A percentile compares a stretch with the other conserved stretches of the same genome.
Conservation (phyloP, 1,140 invertebrate species). For the Pseudomyrmex concolor region DNA sequence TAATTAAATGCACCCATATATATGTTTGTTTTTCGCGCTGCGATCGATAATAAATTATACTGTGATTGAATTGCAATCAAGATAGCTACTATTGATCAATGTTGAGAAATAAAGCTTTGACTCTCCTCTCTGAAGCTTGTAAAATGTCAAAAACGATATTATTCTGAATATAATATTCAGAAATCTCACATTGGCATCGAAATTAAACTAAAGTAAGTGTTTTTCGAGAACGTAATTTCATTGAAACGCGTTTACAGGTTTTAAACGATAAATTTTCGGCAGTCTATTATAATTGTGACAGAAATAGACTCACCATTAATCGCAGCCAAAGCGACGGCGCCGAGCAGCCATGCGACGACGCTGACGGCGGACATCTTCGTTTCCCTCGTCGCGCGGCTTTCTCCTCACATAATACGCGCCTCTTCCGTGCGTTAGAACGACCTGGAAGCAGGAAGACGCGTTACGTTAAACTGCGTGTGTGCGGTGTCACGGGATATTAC, state of each 20-base stretch:
- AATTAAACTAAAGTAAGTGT: not conserved
- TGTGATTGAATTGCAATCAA: not conserved
- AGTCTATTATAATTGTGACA: not conserved
- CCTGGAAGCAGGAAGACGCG: conserved; percentile 65
- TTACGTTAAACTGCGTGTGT: conserved; percentile 61
- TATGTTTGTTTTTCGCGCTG: not conserved
- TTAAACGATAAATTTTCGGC: not conserved
- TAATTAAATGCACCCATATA: conserved; percentile 1
- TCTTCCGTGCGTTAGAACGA: conserved; percentile 63
- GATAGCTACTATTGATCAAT: not conserved
- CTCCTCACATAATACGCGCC: conserved; percentile 77
- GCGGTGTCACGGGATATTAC: conserved; percentile 48
- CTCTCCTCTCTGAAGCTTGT: not conserved
- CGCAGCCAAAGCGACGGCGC: conserved; percentile 76
- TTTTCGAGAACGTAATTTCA: not conserved
- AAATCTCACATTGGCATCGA: not conserved
- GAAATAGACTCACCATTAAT: conserved; percentile 78
- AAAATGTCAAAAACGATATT: conserved; percentile 4
- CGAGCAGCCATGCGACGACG: conserved; percentile 76
- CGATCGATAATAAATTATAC: conserved; percentile 5
- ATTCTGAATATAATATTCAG: too few relatives aligned
- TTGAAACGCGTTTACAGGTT: not conserved
- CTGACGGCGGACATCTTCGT: conserved; percentile 79
- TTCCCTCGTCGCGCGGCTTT: conserved; percentile 71
- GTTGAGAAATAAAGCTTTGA: not conserved